Conservation (phyloP, 2,888 invertebrate species). For the Rhamphomyia laevipes region DNA sequence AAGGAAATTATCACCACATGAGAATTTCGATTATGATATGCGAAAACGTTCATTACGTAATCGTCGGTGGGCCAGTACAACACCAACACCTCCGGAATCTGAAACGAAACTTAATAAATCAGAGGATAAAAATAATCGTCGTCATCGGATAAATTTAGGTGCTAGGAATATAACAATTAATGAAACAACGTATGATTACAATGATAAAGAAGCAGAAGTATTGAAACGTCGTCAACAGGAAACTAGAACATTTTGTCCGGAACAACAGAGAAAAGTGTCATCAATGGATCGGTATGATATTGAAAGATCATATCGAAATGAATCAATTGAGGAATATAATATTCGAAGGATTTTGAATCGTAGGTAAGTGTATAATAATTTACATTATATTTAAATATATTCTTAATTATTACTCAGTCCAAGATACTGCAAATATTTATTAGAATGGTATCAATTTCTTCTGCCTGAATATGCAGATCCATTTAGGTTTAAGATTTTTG, state of each 20-base stretch:
- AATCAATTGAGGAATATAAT: slow-evolving; percentile 27
- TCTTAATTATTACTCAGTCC: no score
- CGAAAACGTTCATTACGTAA: slow-evolving; percentile 7
- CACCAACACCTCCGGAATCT: background rate
- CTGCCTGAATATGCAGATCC: no score
- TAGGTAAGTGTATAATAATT: slow-evolving; percentile 35
- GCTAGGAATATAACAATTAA: slow-evolving; percentile 8
- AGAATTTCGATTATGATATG: slow-evolving; percentile 13
- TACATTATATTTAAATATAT: no score
- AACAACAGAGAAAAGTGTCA: slow-evolving; percentile 17
- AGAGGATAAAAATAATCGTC: background rate
- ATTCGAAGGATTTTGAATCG: slow-evolving; percentile 42
- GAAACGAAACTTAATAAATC: background rate
- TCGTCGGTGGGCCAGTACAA: slow-evolving; percentile 4
- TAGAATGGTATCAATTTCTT: no score
- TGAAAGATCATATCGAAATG: slow-evolving; percentile 17
- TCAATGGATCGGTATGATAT: slow-evolving; percentile 19
- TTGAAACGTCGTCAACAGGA: slow-evolving; percentile 4
- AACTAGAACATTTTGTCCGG: slow-evolving; percentile 9
- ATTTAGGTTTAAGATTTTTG: no score
- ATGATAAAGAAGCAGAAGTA: slow-evolving; percentile 4
- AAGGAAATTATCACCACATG: slow-evolving; percentile 18
- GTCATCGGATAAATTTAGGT: slow-evolving; percentile 8
- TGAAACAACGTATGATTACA: background rate
- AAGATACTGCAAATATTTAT: no score